These are phyloP conservation scores for Spisula subtruncata DNA, from an alignment of 2,888 invertebrate species.

Conservation along the genomic window DNA sequence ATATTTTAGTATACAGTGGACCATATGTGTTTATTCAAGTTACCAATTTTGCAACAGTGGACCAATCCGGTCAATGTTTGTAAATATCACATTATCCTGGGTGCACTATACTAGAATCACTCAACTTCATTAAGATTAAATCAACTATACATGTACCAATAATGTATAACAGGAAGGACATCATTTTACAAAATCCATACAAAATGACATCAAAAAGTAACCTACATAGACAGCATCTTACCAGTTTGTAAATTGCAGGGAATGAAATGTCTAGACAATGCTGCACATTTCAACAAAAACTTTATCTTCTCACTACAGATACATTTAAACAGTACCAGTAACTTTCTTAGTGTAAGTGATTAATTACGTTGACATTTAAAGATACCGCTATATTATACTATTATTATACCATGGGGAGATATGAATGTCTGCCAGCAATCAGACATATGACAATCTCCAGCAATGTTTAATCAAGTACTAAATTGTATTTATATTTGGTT, in stretches of 20 bases:
- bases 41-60: no score
- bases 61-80: no score
- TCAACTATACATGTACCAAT: no score
- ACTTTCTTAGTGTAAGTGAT: background rate
- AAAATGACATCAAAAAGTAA: background rate
- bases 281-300: background rate
- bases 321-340: background rate
- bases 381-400: background rate
- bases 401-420: background rate
- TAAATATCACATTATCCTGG: no score
- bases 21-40: no score
- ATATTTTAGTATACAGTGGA: no score
- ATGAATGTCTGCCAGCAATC: background rate
- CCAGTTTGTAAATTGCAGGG: background rate
- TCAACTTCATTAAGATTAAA: no score
- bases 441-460: background rate
- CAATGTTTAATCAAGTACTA: background rate
- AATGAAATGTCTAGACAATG: background rate
- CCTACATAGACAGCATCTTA: background rate
- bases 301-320: background rate
- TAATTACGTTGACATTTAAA: slow-evolving; percentile 15
- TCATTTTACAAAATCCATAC: background rate
- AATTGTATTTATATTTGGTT: background rate
- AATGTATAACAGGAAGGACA: no score
- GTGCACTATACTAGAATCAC: no score